These are phyloP conservation scores for Lithobates pipiens DNA, from an alignment of 2,797 vertebrate species.

Conservation along the genomic window DNA sequence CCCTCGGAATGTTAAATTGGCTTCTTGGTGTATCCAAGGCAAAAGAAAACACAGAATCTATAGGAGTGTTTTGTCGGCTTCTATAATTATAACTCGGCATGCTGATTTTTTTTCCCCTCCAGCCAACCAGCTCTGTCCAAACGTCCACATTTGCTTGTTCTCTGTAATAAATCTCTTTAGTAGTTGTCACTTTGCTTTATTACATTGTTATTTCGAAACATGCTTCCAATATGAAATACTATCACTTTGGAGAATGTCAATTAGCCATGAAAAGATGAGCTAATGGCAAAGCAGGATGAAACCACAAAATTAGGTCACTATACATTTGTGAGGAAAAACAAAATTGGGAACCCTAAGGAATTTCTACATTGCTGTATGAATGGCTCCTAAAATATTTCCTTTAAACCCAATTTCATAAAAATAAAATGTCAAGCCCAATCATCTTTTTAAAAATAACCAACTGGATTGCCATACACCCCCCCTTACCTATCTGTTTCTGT, in stretches of 20 bases:
- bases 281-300: constrained; percentile 10
- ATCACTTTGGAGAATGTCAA: constrained; percentile 32
- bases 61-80: not conserved
- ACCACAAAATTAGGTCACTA: constrained; percentile 5
- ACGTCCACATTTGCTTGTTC: constrained; percentile 1
- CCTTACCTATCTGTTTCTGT: too few species aligned
- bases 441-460: too few species aligned
- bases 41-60: too few species aligned
- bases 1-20: too few species aligned
- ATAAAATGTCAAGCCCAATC: too few species aligned
- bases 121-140: constrained; percentile 27
- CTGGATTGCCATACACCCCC: too few species aligned
- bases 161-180: constrained; percentile 21
- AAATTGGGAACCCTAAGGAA: not conserved
- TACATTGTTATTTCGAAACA: constrained; percentile 34
- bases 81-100: not conserved
- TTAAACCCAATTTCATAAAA: too few species aligned
- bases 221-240: constrained; percentile 26
- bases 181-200: constrained; percentile 49
- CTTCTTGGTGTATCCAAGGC: too few species aligned
- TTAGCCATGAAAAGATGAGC: constrained; percentile 18
- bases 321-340: not conserved
- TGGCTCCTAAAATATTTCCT: too few species aligned
- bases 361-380: too few species aligned
- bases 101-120: not conserved